Conservation (phyloP, 2,113 vertebrate species). For the Herpetotheres cachinnans region DNA sequence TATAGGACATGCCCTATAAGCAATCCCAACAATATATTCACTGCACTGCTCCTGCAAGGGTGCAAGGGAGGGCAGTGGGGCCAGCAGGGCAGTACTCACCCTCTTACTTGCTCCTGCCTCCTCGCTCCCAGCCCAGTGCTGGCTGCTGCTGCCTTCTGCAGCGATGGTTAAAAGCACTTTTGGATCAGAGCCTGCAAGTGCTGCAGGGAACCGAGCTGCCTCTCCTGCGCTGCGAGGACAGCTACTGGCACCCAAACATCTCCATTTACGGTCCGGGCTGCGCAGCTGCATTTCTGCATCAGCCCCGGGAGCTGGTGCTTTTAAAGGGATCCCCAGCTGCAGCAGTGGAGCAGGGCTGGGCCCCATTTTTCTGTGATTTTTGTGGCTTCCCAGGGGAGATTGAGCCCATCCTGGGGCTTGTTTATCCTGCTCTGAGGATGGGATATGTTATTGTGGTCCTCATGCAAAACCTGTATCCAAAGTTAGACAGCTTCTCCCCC, state of each 20-base stretch:
- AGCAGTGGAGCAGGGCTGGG: not conserved
- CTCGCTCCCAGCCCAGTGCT: not conserved
- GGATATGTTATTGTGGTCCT: not conserved
- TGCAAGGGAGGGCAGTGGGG: not conserved
- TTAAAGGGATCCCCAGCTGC: not conserved
- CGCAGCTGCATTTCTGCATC: not conserved
- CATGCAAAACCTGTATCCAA: not conserved
- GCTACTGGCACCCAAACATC: conserved; percentile 32
- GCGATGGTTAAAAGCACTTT: not conserved
- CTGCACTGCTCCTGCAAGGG: not conserved
- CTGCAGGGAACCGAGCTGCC: not conserved
- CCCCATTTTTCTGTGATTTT: not conserved
- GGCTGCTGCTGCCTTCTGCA: not conserved
- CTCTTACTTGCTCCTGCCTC: not conserved
- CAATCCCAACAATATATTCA: not conserved
- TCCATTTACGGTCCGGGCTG: conserved; percentile 50
- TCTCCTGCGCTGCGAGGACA: not conserved
- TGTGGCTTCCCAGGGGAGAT: not conserved
- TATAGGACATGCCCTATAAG: not conserved
- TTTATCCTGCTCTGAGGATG: not conserved
- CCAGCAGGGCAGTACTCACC: not conserved
- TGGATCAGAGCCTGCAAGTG: conserved; percentile 15
- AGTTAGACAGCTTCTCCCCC: not conserved
- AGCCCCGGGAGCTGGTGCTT: not conserved
- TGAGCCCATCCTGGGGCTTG: not conserved